phyloP scores from a whole-genome alignment of 2,113 vertebrate species.

The Collichthys lucidus region DNA sequence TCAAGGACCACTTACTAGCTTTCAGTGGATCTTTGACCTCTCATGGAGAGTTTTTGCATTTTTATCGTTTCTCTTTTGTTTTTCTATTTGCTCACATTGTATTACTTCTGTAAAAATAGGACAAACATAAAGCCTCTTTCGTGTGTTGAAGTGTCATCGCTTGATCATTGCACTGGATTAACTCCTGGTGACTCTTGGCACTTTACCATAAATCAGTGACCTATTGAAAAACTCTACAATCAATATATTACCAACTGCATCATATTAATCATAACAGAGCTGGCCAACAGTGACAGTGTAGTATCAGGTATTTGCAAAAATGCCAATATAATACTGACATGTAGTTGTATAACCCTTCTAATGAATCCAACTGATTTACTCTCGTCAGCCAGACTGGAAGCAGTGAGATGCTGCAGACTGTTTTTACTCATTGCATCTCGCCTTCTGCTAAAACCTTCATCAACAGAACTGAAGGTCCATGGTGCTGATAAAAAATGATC shows the following conservation, averaged over 20 bases:
- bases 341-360: neutral
- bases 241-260: neutral
- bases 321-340: neutral
- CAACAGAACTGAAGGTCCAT: slow-evolving; percentile 41
- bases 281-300: neutral
- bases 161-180: neutral
- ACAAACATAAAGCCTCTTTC: neutral
- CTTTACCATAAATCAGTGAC: neutral
- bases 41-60: neutral
- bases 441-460: slow-evolving; percentile 47
- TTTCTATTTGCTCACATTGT: neutral
- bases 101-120: neutral
- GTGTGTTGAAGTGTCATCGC: neutral
- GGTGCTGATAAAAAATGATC: slow-evolving; percentile 45
- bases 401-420: slow-evolving; percentile 14
- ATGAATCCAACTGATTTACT: slow-evolving; percentile 9
- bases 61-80: neutral
- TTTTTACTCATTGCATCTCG: slow-evolving; percentile 13
- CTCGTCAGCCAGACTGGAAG: neutral
- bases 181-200: neutral
- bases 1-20: neutral
- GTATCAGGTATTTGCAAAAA: neutral
- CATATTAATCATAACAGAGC: slow-evolving; percentile 15
- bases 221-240: neutral
- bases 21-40: neutral